Evolutionary conservation across 2,888 invertebrate species (phyloP).

Genomic region (Antheraea yamamai): DNA sequence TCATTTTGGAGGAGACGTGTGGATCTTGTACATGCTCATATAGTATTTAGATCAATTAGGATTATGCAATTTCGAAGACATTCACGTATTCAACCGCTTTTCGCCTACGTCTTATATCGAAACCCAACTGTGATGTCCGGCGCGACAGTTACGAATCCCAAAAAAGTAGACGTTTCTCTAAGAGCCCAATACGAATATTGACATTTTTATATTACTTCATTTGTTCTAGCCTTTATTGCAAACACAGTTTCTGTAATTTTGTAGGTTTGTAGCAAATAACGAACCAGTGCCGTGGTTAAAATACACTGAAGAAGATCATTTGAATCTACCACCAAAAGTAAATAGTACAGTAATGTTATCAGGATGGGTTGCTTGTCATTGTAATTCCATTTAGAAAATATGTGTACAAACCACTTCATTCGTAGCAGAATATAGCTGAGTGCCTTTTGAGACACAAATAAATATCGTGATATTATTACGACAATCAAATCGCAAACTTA

Average conservation of each 20-base stretch:
- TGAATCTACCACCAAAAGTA: too few relatives aligned
- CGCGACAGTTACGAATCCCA: conserved; percentile 39
- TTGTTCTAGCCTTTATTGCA: neutral
- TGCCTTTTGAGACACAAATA: neutral
- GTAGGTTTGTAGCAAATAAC: neutral
- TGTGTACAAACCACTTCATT: neutral
- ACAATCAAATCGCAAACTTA: neutral
- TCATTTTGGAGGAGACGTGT: neutral
- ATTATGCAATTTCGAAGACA: neutral
- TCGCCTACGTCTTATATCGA: neutral
- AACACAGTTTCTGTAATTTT: neutral
- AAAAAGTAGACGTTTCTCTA: conserved; percentile 56
- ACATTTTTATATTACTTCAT: conserved; percentile 28
- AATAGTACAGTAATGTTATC: too few relatives aligned
- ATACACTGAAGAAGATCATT: too few relatives aligned
- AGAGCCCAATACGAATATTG: conserved; percentile 50
- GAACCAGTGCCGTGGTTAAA: neutral
- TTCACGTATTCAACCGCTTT: neutral
- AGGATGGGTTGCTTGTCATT: too few relatives aligned
- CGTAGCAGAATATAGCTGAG: neutral
- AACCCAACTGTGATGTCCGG: neutral
- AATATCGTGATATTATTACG: neutral
- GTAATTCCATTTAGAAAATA: too few relatives aligned
- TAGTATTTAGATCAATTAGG: neutral
- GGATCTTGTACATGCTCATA: neutral